Base-by-base conservation (phyloP, 2,113 vertebrate genomes). In the Lonchura striata region DNA sequence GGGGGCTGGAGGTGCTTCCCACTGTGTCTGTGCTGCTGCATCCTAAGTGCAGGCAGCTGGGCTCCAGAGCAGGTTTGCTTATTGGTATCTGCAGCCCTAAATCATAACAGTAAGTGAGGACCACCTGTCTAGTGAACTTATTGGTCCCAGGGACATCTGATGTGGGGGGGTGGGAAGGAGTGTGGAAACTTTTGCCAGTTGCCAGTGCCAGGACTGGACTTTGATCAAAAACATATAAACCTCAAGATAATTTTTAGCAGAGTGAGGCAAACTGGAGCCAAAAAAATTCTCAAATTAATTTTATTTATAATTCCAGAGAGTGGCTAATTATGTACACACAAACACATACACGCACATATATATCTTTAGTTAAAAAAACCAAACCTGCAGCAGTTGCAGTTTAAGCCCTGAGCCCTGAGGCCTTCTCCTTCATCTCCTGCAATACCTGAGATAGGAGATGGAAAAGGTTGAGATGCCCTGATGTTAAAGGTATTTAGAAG, bases 271-370 rank as follows among this genome's bases (percentile, higher is more conserved):
- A 87, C 9, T 42, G 28, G 50, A 82, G 59, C 24, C 2, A 83
- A 64, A 77, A 35, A 30, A 9, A 0, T 8, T 8, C 21, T 93
- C 30, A 53, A 46, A 80, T 92, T 46, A 61, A 60, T 94, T 95
- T 95, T 95, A 94, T 95, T 96, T 77, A 25, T 86, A 75, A 68
- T 93, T 93, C 44, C 47, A 88, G 59, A 92, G 28, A 49, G 37
- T 24, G 16, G 35, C 41, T 42, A 13, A 7, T 60, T 66, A 13
- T 64, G 9, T 7, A 37, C 1, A 75, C 15, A 33, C 2, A 59
- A 6, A 80, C 1, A 53, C 5, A 42, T 3, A 70, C 9, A 42
- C 41, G 19, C 13, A 21, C 20, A 33, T 2, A 0, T n/a, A 3
- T 57, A 71, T 56, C 31, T 90, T 93, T 4, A 63, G 79, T 88